Base-by-base conservation (phyloP, 2,113 vertebrate species). In the Falcunculus frontatus region DNA sequence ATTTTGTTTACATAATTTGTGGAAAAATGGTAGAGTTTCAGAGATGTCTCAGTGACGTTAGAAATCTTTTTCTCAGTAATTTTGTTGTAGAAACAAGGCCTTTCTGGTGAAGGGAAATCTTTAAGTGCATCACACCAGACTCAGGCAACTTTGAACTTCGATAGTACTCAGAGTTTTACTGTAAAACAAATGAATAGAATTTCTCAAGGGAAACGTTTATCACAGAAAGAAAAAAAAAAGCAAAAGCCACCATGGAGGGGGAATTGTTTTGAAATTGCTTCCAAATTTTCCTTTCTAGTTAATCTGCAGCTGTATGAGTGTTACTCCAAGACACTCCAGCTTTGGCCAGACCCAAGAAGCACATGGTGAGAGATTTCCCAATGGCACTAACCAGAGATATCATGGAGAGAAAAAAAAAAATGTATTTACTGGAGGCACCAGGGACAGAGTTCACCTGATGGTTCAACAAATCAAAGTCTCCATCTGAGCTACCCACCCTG, bases 1-100 rank as follows among this genome's bases (percentile, higher is more conserved):
- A 91, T 86, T 91, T 88, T 93, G 77, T 95, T 96, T 95, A 83
- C 90, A 90, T 77, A 88, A 63, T 90, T 96, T 80, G 68, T 79
- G 90, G 84, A 77, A 86, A 91, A 93, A 85, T 80, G 87, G 87
- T 76, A 85, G 75, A 87, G 70, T 22, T 73, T 94, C 67, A 91
- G 74, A 57, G 53, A 88, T 55, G 63, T 69, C 74, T 83, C 78
- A 91, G 57, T 46, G 57, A 88, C n/a, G 67, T 90, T 62, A 59
- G n/a, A 68, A 29, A 1, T 69, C 27, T 80, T 89, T 90, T 82
- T 17, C 79, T 79, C 30, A 20, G 79, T 44, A 65, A 20, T 33
- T 96, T 80, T 85, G n/a, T 65, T 90, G 89, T 59, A 21, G 49
- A 69, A 81, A 79, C n/a, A 47, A 94, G 12, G 14, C 13, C 27